Percentiles rank a stretch among this genome's conserved stretches.
These are phyloP conservation scores for Benthosema pterotum DNA, from an alignment of 2,797 vertebrate genomes.

Conservation along the genomic window DNA sequence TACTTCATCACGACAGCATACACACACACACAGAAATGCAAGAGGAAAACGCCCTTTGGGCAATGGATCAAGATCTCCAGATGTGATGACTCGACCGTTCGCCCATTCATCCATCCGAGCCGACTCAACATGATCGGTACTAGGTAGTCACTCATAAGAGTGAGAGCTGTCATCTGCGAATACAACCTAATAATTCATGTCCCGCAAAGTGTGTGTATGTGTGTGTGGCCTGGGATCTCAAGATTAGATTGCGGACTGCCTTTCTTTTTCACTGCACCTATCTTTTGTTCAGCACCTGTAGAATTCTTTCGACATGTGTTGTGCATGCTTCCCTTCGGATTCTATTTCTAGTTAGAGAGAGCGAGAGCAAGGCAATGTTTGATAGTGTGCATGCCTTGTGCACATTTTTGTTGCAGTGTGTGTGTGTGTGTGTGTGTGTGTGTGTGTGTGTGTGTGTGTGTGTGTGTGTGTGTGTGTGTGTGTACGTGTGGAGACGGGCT, in stretches of 20 bases:
- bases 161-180: constrained; percentile 40
- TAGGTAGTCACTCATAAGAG: constrained; percentile 37
- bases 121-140: constrained; percentile 37
- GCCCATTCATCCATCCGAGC: constrained; percentile 46
- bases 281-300: too few species aligned
- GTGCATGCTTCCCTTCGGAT: too few species aligned
- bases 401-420: constrained; percentile 11
- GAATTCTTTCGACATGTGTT: too few species aligned
- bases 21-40: too few species aligned
- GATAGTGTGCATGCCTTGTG: constrained; percentile 6
- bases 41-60: constrained; percentile 21
- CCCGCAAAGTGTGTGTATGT: constrained; percentile 21
- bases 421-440: constrained; percentile 10
- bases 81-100: constrained; percentile 49
- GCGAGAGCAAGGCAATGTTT: too few species aligned
- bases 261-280: too few species aligned
- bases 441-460: neutral
- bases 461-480: neutral
- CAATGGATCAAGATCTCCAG: constrained; percentile 54
- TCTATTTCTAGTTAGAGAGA: too few species aligned
- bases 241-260: neutral
- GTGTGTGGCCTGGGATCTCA: neutral
- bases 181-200: constrained; percentile 47
- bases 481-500: neutral
- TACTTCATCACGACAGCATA: too few species aligned